These are phyloP conservation scores for Brachionus manjavacas DNA, from an alignment of 1,140 invertebrate species.

Conservation along the genomic window DNA sequence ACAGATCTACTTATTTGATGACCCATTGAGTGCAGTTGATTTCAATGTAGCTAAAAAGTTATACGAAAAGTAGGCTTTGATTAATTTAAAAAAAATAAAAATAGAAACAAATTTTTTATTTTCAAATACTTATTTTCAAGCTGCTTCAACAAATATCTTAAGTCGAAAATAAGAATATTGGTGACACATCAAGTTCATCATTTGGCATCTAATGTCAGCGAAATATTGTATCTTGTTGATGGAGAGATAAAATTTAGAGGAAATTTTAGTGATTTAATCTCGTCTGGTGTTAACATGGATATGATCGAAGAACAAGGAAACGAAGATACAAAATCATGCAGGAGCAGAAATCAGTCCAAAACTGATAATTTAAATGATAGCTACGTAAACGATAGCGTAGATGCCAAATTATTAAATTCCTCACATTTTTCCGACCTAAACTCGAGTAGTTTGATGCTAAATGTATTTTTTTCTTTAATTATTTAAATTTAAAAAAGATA, in stretches of 20 bases:
- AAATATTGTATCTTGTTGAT: conserved; percentile 72
- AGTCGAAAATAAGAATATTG: conserved; percentile 70
- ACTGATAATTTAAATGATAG: not conserved
- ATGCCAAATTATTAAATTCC: conserved; percentile 50
- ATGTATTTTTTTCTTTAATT: not conserved
- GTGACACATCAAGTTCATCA: conserved; percentile 81
- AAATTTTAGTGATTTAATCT: not conserved
- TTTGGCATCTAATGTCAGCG: conserved; percentile 69
- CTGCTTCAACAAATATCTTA: conserved; percentile 64
- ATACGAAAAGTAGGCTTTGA: conserved; percentile 74
- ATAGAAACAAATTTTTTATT: too few species aligned
- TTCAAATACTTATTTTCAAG: too few species aligned
- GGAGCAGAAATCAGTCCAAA: not conserved
- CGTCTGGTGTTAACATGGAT: not conserved
- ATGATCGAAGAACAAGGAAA: conserved; percentile 23
- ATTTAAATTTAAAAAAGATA: not conserved
- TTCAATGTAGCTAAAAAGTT: conserved; percentile 89
- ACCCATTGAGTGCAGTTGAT: conserved; percentile 76
- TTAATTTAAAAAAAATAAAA: conserved; percentile 47
- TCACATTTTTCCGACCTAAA: conserved; percentile 30
- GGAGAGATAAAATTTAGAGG: conserved; percentile 43
- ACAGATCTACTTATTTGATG: conserved; percentile 74
- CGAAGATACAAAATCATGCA: not conserved
- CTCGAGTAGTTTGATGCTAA: conserved; percentile 14
- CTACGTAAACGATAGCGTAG: conserved; percentile 42